A percentile compares a stretch with the other conserved stretches of the same genome.
These are phyloP conservation scores for Podotricha telesiphe DNA, from an alignment of 2,888 invertebrate species.

Conservation along the genomic window DNA sequence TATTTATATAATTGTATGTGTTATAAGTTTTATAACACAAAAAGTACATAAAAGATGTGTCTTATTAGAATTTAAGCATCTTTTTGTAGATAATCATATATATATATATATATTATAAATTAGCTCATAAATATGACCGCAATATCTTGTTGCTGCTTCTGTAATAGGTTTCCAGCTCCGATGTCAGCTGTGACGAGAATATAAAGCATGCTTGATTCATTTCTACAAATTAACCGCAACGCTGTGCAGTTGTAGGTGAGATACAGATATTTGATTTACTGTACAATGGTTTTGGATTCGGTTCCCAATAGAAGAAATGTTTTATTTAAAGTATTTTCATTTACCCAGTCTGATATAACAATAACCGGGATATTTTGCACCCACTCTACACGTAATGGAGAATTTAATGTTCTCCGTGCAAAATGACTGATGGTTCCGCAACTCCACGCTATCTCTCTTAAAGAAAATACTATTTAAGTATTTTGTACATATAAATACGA, in stretches of 20 bases:
- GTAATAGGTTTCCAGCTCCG: slow-evolving; percentile 77
- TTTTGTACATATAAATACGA: too few species aligned
- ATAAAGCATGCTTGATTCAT: slow-evolving; percentile 77
- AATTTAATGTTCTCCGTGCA: too few species aligned
- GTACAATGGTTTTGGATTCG: background rate
- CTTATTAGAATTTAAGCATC: background rate
- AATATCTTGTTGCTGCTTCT: slow-evolving; percentile 79
- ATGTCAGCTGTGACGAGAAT: slow-evolving; percentile 77
- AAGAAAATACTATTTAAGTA: too few species aligned
- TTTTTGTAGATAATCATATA: background rate
- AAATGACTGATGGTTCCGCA: too few species aligned
- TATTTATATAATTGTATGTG: slow-evolving; percentile 2
- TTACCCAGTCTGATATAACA: too few species aligned
- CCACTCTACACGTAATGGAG: too few species aligned
- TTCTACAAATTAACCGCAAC: slow-evolving; percentile 68
- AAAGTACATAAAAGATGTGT: background rate
- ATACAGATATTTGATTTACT: background rate
- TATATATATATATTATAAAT: slow-evolving; percentile 53
- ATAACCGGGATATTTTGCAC: too few species aligned
- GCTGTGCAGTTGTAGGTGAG: slow-evolving; percentile 53
- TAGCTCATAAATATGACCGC: slow-evolving; percentile 78
- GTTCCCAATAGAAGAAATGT: background rate
- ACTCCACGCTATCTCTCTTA: too few species aligned
- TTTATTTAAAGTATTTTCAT: slow-evolving; percentile 6
- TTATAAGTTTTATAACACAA: background rate